Percentiles rank a stretch among this genome's conserved stretches.
Conservation (phyloP, 2,113 vertebrate species). For the Megaceryle maxima region DNA sequence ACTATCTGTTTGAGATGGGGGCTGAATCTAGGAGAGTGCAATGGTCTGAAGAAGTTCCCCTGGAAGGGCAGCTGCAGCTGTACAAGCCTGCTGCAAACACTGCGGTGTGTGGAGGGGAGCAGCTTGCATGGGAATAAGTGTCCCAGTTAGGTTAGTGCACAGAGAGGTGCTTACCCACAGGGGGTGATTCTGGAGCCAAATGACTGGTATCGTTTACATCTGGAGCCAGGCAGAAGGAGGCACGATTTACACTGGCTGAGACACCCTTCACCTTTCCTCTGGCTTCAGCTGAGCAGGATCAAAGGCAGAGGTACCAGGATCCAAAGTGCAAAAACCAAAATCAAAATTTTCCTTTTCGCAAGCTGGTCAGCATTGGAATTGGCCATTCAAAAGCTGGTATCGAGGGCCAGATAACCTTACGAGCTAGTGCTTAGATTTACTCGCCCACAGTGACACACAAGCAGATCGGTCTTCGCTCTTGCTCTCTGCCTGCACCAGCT, state of each 20-base stretch:
- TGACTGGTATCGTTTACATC: background rate
- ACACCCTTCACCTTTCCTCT: background rate
- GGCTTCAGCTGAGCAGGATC: background rate
- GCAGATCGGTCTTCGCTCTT: background rate
- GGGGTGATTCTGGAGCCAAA: background rate
- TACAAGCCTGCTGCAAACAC: background rate
- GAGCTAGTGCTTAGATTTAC: too few species aligned
- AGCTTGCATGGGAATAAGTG: background rate
- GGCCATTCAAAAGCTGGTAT: background rate
- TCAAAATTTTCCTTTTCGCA: background rate
- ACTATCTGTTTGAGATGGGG: background rate
- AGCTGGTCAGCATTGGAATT: background rate
- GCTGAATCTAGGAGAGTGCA: background rate
- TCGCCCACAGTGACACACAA: background rate
- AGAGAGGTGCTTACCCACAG: background rate
- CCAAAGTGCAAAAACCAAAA: background rate
- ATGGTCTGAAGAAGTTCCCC: background rate
- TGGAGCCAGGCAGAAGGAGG: background rate
- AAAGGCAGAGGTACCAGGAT: background rate
- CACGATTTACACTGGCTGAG: background rate
- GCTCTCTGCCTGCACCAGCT: background rate
- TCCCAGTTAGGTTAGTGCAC: background rate
- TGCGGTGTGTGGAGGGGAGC: background rate
- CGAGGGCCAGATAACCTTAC: background rate
- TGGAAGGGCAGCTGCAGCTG: background rate